A percentile compares a stretch with the other conserved stretches of the same genome.
Evolutionary conservation across 2,797 vertebrate genomes (phyloP).

Genomic region (Phalloptychus januarius): DNA sequence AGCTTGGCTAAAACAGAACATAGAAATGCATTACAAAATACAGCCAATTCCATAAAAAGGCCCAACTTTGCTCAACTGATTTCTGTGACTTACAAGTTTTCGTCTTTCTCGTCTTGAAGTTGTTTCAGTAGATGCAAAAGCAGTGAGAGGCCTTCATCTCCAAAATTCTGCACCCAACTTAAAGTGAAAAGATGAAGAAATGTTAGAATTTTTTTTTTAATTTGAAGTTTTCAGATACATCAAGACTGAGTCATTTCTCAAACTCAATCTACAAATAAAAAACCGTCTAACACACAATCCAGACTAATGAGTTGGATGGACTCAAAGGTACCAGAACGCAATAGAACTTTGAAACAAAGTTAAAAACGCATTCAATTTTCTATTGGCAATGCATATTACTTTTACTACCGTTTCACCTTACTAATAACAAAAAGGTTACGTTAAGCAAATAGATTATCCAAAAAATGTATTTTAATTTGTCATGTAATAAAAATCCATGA

Average conservation of each 20-base stretch:
- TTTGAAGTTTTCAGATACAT: background rate
- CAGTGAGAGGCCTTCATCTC: constrained; percentile 85
- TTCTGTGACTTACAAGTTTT: constrained; percentile 71
- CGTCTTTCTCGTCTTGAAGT: constrained; percentile 88
- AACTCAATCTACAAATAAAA: background rate
- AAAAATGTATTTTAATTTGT: background rate
- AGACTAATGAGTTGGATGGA: background rate
- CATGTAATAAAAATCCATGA: background rate
- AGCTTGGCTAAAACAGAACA: background rate
- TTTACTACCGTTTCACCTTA: background rate
- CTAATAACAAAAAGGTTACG: background rate
- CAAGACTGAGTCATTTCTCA: background rate
- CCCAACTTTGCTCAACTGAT: background rate
- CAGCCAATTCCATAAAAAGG: background rate
- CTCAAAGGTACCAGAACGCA: background rate
- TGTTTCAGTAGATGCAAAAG: constrained; percentile 84
- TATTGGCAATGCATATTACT: background rate
- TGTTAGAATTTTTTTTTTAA: background rate
- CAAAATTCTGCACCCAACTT: constrained; percentile 95
- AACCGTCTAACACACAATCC: background rate
- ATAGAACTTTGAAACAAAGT: background rate
- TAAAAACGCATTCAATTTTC: background rate
- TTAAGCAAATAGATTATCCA: background rate
- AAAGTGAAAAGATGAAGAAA: constrained; percentile 26
- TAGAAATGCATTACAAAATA: constrained; percentile 12